A percentile compares a stretch with the other conserved stretches of the same genome.
Evolutionary conservation across 2,888 invertebrate species (phyloP).

Genomic region (Pseudoips prasinana): DNA sequence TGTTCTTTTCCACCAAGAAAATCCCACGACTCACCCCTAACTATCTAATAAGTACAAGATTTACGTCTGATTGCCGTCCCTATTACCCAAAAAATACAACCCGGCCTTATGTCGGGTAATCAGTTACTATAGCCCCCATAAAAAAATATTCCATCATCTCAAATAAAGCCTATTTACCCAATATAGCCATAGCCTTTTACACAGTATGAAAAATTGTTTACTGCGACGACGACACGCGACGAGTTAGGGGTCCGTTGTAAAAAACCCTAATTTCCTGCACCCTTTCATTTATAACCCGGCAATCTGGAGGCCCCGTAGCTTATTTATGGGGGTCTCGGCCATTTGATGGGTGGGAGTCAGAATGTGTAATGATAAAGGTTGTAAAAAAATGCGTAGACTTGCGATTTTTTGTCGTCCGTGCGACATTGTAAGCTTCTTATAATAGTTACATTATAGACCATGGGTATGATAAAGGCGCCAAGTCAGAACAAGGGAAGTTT

Average conservation of each 20-base stretch:
- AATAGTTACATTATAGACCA: too few species aligned
- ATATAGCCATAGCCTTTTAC: constrained; percentile 58
- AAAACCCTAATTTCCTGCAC: constrained; percentile 81
- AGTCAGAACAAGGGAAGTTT: too few species aligned
- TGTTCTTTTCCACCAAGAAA: constrained; percentile 1
- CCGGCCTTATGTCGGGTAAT: constrained; percentile 40
- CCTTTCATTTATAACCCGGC: constrained; percentile 80
- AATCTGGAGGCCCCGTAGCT: constrained; percentile 75
- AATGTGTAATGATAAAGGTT: constrained; percentile 78
- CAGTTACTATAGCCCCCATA: constrained; percentile 48
- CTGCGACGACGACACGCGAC: constrained; percentile 54
- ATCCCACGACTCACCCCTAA: constrained; percentile 9
- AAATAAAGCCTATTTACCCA: constrained; percentile 55
- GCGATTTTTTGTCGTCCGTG: constrained; percentile 25
- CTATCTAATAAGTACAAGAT: constrained; percentile 25
- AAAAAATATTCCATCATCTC: constrained; percentile 62
- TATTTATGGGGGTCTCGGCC: constrained; percentile 75
- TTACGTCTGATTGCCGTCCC: constrained; percentile 33
- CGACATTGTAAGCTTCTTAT: background rate
- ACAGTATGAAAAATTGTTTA: constrained; percentile 77
- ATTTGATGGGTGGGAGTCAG: constrained; percentile 74
- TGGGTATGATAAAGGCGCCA: too few species aligned
- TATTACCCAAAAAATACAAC: constrained; percentile 33
- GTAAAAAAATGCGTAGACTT: constrained; percentile 53
- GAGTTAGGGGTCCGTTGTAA: constrained; percentile 66